Evolutionary conservation across 2,113 vertebrate species (phyloP).

Genomic region (Rhabdornis inornatus): DNA sequence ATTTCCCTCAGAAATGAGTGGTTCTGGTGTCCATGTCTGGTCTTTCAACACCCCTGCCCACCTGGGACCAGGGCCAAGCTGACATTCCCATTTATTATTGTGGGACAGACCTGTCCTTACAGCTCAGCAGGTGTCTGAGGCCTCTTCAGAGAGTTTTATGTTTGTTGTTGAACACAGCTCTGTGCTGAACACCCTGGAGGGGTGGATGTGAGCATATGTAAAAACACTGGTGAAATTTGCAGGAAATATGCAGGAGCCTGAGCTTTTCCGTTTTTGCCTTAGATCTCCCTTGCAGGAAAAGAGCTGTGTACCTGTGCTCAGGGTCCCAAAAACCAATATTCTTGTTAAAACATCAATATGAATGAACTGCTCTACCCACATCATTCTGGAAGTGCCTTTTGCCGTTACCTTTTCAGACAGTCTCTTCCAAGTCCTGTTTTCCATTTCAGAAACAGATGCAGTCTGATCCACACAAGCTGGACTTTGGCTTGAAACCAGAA

Average conservation of each 20-base stretch:
- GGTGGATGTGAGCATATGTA: background rate
- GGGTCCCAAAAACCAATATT: background rate
- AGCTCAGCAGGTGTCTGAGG: background rate
- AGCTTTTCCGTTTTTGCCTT: background rate
- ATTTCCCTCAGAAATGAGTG: background rate
- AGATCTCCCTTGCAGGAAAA: background rate
- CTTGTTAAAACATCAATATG: background rate
- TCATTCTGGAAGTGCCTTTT: background rate
- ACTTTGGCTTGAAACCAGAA: conserved; percentile 96
- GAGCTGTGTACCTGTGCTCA: background rate
- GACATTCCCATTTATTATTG: background rate
- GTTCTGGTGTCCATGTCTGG: background rate
- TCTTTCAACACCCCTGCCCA: background rate
- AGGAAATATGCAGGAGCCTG: background rate
- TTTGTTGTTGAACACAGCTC: background rate
- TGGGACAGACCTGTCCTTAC: background rate
- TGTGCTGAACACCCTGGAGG: background rate
- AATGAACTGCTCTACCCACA: background rate
- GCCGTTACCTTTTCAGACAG: background rate
- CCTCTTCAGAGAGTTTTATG: background rate
- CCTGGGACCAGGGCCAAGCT: background rate
- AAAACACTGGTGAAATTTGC: background rate
- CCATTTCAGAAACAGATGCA: conserved; percentile 95
- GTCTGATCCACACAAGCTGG: conserved; percentile 96
- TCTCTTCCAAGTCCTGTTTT: background rate